These are phyloP conservation scores for Glaucopsyche alexis DNA, from an alignment of 2,888 invertebrate species.

Conservation along the genomic window DNA sequence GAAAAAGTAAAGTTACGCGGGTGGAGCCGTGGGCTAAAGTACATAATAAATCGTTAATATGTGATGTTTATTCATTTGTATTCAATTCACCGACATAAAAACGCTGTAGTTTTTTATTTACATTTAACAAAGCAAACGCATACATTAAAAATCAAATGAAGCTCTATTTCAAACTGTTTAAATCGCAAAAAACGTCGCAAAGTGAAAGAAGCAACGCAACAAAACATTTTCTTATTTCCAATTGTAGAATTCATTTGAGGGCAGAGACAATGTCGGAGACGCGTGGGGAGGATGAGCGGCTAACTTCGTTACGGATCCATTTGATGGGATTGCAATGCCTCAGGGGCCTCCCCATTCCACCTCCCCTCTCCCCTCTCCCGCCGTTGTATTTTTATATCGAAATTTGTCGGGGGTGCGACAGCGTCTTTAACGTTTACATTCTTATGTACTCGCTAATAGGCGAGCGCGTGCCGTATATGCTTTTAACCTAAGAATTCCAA, in stretches of 20 bases:
- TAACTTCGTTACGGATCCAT: slow-evolving; percentile 90
- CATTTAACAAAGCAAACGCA: background rate
- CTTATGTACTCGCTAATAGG: slow-evolving; percentile 80
- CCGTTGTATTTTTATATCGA: slow-evolving; percentile 78
- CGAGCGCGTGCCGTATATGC: slow-evolving; percentile 35
- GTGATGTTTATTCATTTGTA: too few relatives aligned
- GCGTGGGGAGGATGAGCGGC: slow-evolving; percentile 80
- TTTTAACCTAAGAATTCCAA: slow-evolving; percentile 28
- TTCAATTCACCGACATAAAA: background rate
- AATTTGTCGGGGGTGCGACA: slow-evolving; percentile 73
- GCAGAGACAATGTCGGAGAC: slow-evolving; percentile 79
- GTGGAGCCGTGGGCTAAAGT: too few relatives aligned
- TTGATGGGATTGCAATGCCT: slow-evolving; percentile 86
- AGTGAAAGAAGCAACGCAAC: slow-evolving; percentile 77
- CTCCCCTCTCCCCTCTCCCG: slow-evolving; percentile 49
- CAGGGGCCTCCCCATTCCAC: slow-evolving; percentile 64
- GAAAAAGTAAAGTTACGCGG: too few relatives aligned
- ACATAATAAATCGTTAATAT: too few relatives aligned
- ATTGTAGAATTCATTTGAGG: slow-evolving; percentile 81
- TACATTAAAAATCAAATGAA: slow-evolving; percentile 3
- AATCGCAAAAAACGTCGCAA: slow-evolving; percentile 47
- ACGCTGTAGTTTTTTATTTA: background rate
- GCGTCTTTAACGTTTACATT: slow-evolving; percentile 80
- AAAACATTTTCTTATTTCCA: slow-evolving; percentile 81
- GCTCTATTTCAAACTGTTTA: slow-evolving; percentile 21